Percentiles rank a stretch among this genome's conserved stretches.
Evolutionary conservation across 2,888 invertebrate genomes (phyloP).

Genomic region (Trissolcus japonicus): DNA sequence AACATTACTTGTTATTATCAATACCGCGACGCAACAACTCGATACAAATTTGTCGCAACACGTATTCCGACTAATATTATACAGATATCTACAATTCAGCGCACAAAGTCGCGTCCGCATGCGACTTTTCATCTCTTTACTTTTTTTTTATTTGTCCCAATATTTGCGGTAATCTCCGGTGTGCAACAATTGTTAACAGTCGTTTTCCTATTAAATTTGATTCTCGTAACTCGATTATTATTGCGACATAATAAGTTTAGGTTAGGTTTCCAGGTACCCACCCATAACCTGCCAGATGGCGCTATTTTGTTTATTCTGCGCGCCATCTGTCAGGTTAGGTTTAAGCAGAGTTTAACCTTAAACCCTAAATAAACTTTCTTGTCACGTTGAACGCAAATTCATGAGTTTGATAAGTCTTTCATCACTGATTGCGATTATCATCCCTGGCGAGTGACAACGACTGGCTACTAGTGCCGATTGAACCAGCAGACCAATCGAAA

Average conservation of each 20-base stretch:
- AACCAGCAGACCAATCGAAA: constrained; percentile 72
- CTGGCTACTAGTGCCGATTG: constrained; percentile 69
- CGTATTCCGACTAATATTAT: constrained; percentile 68
- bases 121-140: constrained; percentile 37
- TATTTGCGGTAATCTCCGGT: not conserved
- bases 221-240: no score
- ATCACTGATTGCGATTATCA: constrained; percentile 66
- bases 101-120: constrained; percentile 65
- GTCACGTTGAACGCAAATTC: constrained; percentile 46
- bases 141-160: constrained; percentile 17
- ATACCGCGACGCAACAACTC: constrained; percentile 71
- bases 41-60: constrained; percentile 65
- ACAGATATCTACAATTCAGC: constrained; percentile 75
- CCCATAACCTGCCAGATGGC: no score
- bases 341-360: no score
- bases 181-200: no score
- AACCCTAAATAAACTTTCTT: constrained; percentile 1
- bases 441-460: constrained; percentile 69
- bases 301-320: no score
- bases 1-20: constrained; percentile 65
- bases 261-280: no score
- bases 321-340: no score
- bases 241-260: no score
- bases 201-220: no score
- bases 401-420: constrained; percentile 38